Percentiles rank a stretch among this genome's conserved stretches.
Evolutionary conservation across 2,113 vertebrate genomes (phyloP).

Genomic region (Tachysurus fulvidraco): DNA sequence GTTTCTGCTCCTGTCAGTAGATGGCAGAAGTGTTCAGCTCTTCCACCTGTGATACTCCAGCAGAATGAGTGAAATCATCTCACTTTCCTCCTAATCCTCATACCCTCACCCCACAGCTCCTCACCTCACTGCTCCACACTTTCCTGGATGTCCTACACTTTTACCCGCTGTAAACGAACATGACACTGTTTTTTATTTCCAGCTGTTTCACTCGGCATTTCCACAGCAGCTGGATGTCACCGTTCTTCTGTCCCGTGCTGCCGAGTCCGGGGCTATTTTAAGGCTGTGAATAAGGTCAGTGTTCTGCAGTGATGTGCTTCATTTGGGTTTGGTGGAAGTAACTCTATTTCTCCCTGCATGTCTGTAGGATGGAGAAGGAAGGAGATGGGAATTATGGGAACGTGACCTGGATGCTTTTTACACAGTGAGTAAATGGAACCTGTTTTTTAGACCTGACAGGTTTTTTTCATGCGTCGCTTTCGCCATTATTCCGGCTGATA

Average conservation of each 20-base stretch:
- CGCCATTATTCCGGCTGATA: neutral
- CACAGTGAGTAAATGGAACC: constrained; percentile 15
- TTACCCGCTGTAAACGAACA: neutral
- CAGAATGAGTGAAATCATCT: neutral
- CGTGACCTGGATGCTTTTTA: constrained; percentile 39
- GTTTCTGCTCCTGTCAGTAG: constrained; percentile 37
- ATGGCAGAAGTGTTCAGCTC: constrained; percentile 30
- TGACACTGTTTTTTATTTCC: neutral
- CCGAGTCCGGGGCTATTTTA: constrained; percentile 48
- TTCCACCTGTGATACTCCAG: neutral
- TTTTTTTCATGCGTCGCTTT: neutral
- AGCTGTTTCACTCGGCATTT: constrained; percentile 16
- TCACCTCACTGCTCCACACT: neutral
- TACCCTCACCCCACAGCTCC: neutral
- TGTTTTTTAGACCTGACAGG: neutral
- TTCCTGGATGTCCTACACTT: neutral
- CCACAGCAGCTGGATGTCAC: constrained; percentile 6
- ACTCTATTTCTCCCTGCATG: constrained; percentile 29
- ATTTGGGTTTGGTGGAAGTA: constrained; percentile 38
- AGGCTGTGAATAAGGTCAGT: constrained; percentile 55
- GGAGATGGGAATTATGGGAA: neutral
- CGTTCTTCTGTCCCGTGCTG: constrained; percentile 12
- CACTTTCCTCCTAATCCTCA: neutral
- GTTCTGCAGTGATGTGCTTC: constrained; percentile 40
- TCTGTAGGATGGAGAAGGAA: neutral